Conservation (phyloP, 2,888 invertebrate genomes). For the Mechanitis messenoides region DNA sequence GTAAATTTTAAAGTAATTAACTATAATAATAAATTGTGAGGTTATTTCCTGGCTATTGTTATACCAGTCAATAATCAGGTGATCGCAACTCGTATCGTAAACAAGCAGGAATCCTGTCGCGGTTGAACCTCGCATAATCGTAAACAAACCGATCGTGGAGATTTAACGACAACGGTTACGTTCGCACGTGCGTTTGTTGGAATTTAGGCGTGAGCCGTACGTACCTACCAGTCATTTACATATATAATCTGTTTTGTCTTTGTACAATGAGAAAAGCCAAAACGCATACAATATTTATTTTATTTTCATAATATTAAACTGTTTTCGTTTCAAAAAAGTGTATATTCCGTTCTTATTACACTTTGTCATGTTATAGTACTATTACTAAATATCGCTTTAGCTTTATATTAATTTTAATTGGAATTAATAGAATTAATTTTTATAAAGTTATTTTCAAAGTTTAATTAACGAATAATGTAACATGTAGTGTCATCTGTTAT, state of each 20-base stretch:
- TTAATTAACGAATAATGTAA: background rate
- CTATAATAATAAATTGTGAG: too few relatives aligned
- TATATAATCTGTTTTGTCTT: conserved; percentile 12
- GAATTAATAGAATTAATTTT: too few relatives aligned
- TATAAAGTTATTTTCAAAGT: background rate
- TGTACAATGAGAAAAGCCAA: background rate
- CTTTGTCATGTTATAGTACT: too few relatives aligned
- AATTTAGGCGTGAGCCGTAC: conserved; percentile 11
- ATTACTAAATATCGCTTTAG: too few relatives aligned
- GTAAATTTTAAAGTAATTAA: too few relatives aligned
- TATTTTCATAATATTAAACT: too few relatives aligned
- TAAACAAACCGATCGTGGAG: conserved; percentile 31
- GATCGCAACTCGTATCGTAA: background rate
- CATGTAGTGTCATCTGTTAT: background rate
- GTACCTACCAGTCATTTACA: conserved; percentile 8
- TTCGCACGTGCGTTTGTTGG: conserved; percentile 18
- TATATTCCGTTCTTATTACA: too few relatives aligned
- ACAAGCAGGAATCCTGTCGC: conserved; percentile 18
- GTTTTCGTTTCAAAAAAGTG: too few relatives aligned
- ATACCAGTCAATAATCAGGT: conserved; percentile 12
- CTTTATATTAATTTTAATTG: too few relatives aligned
- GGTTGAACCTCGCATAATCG: conserved; percentile 27
- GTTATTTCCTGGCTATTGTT: background rate
- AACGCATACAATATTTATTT: too few relatives aligned
- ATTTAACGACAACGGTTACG: conserved; percentile 29